Base-by-base conservation (phyloP, 2,888 invertebrate genomes). In the Crematogaster levior region DNA sequence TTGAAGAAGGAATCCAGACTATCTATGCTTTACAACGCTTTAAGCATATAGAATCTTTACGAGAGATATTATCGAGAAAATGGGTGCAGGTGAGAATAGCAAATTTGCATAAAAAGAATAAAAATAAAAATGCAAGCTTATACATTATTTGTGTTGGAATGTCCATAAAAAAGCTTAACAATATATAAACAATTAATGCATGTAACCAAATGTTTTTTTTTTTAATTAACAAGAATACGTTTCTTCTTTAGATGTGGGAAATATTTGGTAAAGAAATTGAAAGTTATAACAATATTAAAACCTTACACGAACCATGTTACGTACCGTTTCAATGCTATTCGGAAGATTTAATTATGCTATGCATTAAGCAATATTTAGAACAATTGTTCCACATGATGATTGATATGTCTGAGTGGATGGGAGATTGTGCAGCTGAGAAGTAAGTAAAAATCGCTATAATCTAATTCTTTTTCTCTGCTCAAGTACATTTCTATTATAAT, bases 191-290 rank as follows among this genome's bases (percentile, higher is more conserved):
- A n/a, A n/a, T n/a, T n/a, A n/a, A n/a, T n/a, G n/a, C n/a, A n/a
- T n/a, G 21, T 24, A 2, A 30, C 27, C 15, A 51, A 53, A 51
- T 18, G 21, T n/a, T 21, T 48, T 24, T 60, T 51, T 81, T 40
- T 37, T 68, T 3, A n/a, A 24, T 46, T 65, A 63, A 24, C 18
- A 30, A 27, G 3, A 9, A 30, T 30, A 6, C 12, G 1, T 60
- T 46, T 46, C 24, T 27, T 15, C 12, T 27, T n/a, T 4, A 96
- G 96, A 96, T 97, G 0, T 97, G 97, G 96, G 95, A 96, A 82
- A 96, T 97, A 95, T 98, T 98, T 92, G 96, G 96, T 83, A 95
- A 96, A 34, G 97, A 98, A 92, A 96, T 98, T 61, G 96, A 97
- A 86, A 96, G 96, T 37, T 96, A 96, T 68, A 86, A 75, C 48